Evolutionary conservation across 1,140 invertebrate genomes (phyloP), one percentile per base, ranked within the genome.

Genomic region (Coboldia fuscipes): DNA sequence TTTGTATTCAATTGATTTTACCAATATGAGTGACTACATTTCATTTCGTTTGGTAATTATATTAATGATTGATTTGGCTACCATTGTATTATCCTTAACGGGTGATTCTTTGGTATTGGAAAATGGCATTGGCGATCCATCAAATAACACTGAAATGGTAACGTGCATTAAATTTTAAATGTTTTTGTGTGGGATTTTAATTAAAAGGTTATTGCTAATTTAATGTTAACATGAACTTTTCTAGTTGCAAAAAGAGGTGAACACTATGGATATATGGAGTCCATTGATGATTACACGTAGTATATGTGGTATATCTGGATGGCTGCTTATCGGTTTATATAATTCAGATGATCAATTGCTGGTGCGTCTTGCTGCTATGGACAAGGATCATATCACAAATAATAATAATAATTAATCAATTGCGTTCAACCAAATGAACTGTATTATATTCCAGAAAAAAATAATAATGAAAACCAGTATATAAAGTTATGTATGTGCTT

Each of bases 311-410:
- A 54, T 55, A 36, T 45, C 46, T 37, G 52, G 52, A 18, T 54
- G 50, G 50, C 43, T 54, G 24, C 51, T 55, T 48, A 53, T 55
- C 31, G 51, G 51, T 14, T 40, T 54, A 36, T 50, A 46, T 42
- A 47, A 50, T 12, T 40, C 45, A 34, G 47, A 53, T 36, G 51
- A 55, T 34, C 45, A 47, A 41, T 44, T 55, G n/a, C 54, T 53
- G 30, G 47, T 53, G 32, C 48, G 51, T 44, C 45, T 55, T 33
- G 31, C 50, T 26, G 51, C 54, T 35, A 41, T 55, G 33, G 48
- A 46, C 37, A 51, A 50, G 46, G 53, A 53, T 50, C 48, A 55
- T 42, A 43, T 54, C 43, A 52, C 45, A 50, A 54, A 52, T 52
- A 54, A 51, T 51, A n/a, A n/a, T n/a, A n/a, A n/a, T n/a, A n/a